phyloP scores from a whole-genome alignment of 1,140 invertebrate genomes.

The Ephestia elutella region DNA sequence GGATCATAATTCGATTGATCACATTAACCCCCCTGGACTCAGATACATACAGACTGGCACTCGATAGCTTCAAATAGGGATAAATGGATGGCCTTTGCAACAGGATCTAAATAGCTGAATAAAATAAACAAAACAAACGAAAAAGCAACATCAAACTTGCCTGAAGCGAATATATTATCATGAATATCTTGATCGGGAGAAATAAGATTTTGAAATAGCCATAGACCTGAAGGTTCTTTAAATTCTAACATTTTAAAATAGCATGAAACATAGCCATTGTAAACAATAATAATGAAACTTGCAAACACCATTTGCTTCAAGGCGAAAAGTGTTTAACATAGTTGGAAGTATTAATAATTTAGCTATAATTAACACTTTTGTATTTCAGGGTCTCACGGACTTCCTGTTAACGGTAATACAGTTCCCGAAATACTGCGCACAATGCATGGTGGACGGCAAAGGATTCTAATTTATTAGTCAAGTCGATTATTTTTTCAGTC shows the following conservation, averaged over 20 bases:
- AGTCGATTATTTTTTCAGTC: background rate
- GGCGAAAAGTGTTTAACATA: background rate
- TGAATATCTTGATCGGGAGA: too few relatives aligned
- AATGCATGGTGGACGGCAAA: constrained; percentile 78
- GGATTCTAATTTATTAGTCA: constrained; percentile 39
- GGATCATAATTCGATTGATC: too few relatives aligned
- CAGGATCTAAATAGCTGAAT: too few relatives aligned
- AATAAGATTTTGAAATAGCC: too few relatives aligned
- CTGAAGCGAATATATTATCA: too few relatives aligned
- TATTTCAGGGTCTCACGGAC: constrained; percentile 79
- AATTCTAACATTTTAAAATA: background rate
- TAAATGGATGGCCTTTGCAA: too few relatives aligned
- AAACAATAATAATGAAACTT: background rate
- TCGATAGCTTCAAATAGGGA: too few relatives aligned
- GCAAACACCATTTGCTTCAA: background rate
- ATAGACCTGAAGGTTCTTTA: too few relatives aligned
- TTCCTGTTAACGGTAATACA: constrained; percentile 80
- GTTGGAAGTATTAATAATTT: background rate
- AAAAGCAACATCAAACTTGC: too few relatives aligned
- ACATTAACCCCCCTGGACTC: too few relatives aligned
- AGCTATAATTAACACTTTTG: background rate
- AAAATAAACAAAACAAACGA: too few relatives aligned
- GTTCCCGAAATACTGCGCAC: constrained; percentile 79
- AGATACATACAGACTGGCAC: too few relatives aligned
- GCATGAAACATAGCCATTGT: background rate